Base-by-base conservation (phyloP, 2,113 vertebrate genomes). In the Chloroceryle aenea region DNA sequence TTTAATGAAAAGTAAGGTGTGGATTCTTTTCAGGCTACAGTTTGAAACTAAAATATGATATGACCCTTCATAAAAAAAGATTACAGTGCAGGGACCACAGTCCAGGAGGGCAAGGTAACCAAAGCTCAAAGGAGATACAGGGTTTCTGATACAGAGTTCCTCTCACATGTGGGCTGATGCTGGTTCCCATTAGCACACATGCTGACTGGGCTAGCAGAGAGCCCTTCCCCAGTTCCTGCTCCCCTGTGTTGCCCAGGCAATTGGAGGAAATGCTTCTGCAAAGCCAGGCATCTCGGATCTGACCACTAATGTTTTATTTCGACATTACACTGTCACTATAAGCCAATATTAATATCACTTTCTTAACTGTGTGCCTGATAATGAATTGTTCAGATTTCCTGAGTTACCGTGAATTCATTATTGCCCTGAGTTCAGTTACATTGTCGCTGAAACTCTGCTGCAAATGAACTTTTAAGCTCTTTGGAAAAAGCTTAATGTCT, bases 231-330 rank as follows among this genome's bases (percentile, higher is more conserved):
- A 25, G n/a, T 2, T 34, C 8, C n/a, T 48, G 23, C 26, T 82
- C 21, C n/a, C 9, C 8, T 3, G 4, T 0, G 1, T 30, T n/a
- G 52, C 6, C 1, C 21, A 32, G 18, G 29, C 26, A 58, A 62
- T 0, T 7, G 23, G 1, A 38, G 30, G 8, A 8, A 53, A 62
- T 40, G 15, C 6, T 23, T 52, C 34, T 53, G 58, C 45, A 47
- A 81, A 87, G 19, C 40, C 73, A 89, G 29, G 20, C 6, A 14
- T 63, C 14, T 30, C 66, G 52, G 47, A 34, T 50, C 17, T 75
- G 38, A 63, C 18, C 8, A 11, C 9, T 52, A 1, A 58, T 22
- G 64, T 14, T 82, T 73, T 64, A 58, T 32, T 73, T 71, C 76
- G 40, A 29, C 12, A 32, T 48, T 43, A 26, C 1, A 1, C n/a